Evolutionary conservation across 2,888 invertebrate genomes (phyloP).

Genomic region (Chromoteleia sp.): DNA sequence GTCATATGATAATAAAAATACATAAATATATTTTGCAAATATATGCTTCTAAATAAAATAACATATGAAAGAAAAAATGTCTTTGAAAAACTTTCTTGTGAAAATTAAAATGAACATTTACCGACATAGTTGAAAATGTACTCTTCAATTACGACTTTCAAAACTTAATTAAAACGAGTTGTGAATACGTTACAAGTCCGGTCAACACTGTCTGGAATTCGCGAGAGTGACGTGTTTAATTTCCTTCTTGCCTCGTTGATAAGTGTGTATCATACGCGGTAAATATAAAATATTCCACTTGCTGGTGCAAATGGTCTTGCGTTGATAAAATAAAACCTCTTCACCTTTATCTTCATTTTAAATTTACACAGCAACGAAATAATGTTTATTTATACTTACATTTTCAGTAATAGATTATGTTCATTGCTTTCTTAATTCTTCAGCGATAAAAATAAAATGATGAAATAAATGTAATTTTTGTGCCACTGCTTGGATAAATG

Average conservation of each 20-base stretch:
- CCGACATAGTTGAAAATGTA: slow-evolving; percentile 28
- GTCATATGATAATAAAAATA: too few relatives aligned
- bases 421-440: not conserved
- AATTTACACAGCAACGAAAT: slow-evolving; percentile 17
- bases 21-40: too few relatives aligned
- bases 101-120: slow-evolving; percentile 6
- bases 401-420: not conserved
- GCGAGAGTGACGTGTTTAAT: slow-evolving; percentile 23
- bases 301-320: not conserved
- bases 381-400: not conserved
- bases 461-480: too few relatives aligned
- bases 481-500: too few relatives aligned
- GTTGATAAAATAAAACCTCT: slow-evolving; percentile 16
- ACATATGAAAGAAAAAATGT: too few relatives aligned
- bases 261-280: slow-evolving; percentile 51
- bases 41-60: too few relatives aligned
- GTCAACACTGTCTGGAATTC: slow-evolving; percentile 23
- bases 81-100: too few relatives aligned
- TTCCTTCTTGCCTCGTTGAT: slow-evolving; percentile 24
- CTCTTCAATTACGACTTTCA: not conserved
- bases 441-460: not conserved
- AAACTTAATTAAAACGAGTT: slow-evolving; percentile 6
- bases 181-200: slow-evolving; percentile 20
- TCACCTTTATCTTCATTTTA: slow-evolving; percentile 30
- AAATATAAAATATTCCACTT: slow-evolving; percentile 49